Evolutionary conservation across 2,113 vertebrate genomes (phyloP).

Genomic region (Glaucomys volans): DNA sequence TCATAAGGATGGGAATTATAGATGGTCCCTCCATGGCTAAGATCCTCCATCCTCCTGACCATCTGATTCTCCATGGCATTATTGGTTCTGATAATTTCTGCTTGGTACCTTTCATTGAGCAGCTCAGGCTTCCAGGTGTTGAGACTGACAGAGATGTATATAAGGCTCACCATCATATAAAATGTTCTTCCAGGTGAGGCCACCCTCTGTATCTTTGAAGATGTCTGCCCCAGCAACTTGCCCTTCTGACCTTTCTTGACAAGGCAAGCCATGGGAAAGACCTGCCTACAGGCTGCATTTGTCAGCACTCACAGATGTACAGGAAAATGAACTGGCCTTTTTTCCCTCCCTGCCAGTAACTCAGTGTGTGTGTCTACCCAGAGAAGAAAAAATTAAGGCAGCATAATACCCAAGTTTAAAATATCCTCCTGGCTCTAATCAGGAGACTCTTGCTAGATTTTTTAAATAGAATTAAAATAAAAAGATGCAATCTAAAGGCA

Average conservation of each 20-base stretch:
- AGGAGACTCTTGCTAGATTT: slow-evolving; percentile 56
- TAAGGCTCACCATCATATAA: background rate
- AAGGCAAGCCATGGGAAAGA: slow-evolving; percentile 62
- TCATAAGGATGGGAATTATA: background rate
- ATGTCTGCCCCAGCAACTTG: slow-evolving; percentile 63
- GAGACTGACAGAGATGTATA: background rate
- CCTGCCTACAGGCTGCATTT: slow-evolving; percentile 33
- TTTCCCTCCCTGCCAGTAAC: slow-evolving; percentile 38
- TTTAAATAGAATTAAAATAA: slow-evolving; percentile 75
- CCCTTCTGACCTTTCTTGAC: slow-evolving; percentile 64
- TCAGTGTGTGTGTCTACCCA: slow-evolving; percentile 41
- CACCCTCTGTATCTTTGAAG: slow-evolving; percentile 43
- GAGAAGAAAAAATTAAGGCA: slow-evolving; percentile 76
- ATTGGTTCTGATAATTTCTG: background rate
- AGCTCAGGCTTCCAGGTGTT: background rate
- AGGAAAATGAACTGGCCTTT: slow-evolving; percentile 54
- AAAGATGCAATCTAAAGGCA: slow-evolving; percentile 76
- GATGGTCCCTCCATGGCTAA: background rate
- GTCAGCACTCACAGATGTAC: slow-evolving; percentile 29
- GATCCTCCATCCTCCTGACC: background rate
- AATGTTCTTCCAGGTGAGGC: background rate
- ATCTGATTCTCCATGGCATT: background rate
- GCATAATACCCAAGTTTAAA: slow-evolving; percentile 66
- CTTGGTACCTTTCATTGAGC: background rate
- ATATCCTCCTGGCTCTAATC: slow-evolving; percentile 56